A percentile compares a stretch with the other conserved stretches of the same genome.
phyloP scores from a whole-genome alignment of 35 echinoderm and acorn worm genomes.

The Eucidaris tribuloides region DNA sequence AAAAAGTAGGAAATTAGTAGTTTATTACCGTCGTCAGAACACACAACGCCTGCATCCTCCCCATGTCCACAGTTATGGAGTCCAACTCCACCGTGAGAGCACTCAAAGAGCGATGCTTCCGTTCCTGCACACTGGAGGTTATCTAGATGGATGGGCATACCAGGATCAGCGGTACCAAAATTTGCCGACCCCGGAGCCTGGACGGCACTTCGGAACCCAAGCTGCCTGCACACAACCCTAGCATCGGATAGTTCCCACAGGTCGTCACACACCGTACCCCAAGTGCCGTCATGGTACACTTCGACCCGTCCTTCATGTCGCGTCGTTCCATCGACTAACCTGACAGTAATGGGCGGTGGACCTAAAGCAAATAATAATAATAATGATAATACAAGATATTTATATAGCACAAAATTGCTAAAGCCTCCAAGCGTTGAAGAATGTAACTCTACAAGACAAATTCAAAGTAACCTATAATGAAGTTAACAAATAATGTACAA shows the following conservation, averaged over 20 bases:
- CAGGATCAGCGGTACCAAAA: not conserved
- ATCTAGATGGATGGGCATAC: not conserved
- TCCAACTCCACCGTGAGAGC: not conserved
- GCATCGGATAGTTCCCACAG: not conserved
- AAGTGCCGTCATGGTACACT: not conserved
- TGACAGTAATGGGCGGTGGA: too few relatives aligned
- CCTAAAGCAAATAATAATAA: too few relatives aligned
- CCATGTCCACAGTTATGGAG: too few relatives aligned
- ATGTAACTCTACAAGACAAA: too few relatives aligned
- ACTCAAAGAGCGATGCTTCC: not conserved
- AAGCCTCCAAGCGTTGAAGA: too few relatives aligned
- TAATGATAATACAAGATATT: too few relatives aligned
- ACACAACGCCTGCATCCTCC: not conserved
- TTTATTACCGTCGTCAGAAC: not conserved
- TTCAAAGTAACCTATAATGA: too few relatives aligned
- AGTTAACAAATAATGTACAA: too few relatives aligned
- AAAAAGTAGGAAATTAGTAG: too few relatives aligned
- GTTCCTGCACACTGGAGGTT: not conserved
- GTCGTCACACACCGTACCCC: slow-evolving; percentile 37
- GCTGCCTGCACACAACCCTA: not conserved
- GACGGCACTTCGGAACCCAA: not conserved
- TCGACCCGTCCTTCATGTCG: not conserved
- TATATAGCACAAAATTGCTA: too few relatives aligned
- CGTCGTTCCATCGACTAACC: not conserved
- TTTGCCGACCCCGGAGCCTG: not conserved